These are phyloP conservation scores for Ageneiosus marmoratus DNA, from an alignment of 2,113 vertebrate genomes.

Conservation along the genomic window DNA sequence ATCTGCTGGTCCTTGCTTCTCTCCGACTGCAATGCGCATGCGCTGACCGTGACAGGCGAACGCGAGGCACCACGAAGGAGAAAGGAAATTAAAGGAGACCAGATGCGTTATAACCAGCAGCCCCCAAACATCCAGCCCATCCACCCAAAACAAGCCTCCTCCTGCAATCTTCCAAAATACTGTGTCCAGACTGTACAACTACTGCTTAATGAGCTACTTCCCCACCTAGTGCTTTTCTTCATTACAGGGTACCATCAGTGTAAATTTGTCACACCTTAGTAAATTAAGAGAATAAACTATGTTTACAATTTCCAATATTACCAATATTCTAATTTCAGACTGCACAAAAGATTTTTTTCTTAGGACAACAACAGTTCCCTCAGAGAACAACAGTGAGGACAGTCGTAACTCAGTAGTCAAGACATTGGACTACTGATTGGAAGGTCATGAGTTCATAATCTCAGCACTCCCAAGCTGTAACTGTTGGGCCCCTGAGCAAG, in stretches of 20 bases:
- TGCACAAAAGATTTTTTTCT: neutral
- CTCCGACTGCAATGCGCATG: slow-evolving; percentile 74
- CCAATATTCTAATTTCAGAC: neutral
- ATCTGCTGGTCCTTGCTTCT: slow-evolving; percentile 46
- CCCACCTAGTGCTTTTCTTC: neutral
- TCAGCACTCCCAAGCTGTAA: too few species aligned
- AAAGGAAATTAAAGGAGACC: slow-evolving; percentile 69
- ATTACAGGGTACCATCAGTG: neutral
- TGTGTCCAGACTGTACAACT: neutral
- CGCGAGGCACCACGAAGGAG: slow-evolving; percentile 63
- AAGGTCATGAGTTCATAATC: too few species aligned
- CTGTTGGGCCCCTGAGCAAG: too few species aligned
- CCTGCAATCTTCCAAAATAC: slow-evolving; percentile 19
- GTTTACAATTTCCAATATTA: too few species aligned
- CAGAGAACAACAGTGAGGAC: too few species aligned
- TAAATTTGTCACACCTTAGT: neutral
- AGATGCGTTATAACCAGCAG: neutral
- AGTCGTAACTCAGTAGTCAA: too few species aligned
- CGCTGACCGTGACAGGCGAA: slow-evolving; percentile 69
- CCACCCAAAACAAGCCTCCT: slow-evolving; percentile 22
- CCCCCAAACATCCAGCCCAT: neutral
- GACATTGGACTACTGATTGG: too few species aligned
- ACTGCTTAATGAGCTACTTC: slow-evolving; percentile 10
- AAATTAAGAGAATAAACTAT: neutral
- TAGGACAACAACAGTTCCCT: neutral